A percentile compares a stretch with the other conserved stretches of the same genome.
phyloP scores from a whole-genome alignment of 2,797 vertebrate genomes.

The Pelochelys cantorii region DNA sequence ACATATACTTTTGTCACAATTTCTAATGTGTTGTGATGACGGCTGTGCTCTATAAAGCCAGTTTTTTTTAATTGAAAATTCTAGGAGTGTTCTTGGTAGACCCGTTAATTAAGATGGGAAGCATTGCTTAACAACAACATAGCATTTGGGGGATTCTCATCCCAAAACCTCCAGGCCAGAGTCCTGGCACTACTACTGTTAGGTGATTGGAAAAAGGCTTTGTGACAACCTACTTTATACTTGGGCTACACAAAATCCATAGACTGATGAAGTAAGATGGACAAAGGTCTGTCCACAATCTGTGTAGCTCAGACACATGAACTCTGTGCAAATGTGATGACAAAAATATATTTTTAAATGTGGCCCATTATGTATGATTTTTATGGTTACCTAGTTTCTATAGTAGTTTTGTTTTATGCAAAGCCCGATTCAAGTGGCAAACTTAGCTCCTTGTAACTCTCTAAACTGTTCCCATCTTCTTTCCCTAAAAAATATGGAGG shows the following conservation, averaged over 20 bases:
- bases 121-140: neutral
- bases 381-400: neutral
- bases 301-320: neutral
- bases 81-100: rapidly evolving
- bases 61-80: neutral
- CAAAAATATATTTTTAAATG: neutral
- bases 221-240: rapidly evolving
- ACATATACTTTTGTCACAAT: neutral
- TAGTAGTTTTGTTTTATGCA: neutral
- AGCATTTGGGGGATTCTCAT: neutral
- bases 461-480: neutral
- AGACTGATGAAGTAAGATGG: neutral
- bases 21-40: neutral
- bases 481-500: rapidly evolving
- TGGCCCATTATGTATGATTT: neutral
- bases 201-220: neutral
- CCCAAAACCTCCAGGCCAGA: neutral
- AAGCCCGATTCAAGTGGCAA: neutral
- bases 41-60: rapidly evolving
- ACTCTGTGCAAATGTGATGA: neutral
- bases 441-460: neutral
- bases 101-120: neutral
- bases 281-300: neutral
- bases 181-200: neutral
- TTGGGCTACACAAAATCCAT: rapidly evolving